Conservation (phyloP, 2,113 vertebrate genomes). For the Istiophorus platypterus region DNA sequence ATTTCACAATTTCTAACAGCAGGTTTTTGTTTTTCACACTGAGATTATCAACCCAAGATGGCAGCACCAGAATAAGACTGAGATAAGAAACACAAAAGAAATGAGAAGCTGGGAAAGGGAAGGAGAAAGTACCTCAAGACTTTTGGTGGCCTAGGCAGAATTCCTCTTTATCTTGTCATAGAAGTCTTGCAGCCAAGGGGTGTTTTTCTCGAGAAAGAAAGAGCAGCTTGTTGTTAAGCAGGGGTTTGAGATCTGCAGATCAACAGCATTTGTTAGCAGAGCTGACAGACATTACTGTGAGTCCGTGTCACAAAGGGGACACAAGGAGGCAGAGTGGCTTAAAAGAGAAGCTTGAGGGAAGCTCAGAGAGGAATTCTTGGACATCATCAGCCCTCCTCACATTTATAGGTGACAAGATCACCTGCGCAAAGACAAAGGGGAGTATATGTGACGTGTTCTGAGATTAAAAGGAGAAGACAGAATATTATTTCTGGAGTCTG, state of each 20-base stretch:
- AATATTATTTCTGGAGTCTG: not conserved
- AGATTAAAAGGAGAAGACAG: not conserved
- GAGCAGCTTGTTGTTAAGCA: not conserved
- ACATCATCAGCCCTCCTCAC: constrained; percentile 1
- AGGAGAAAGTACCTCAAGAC: not conserved
- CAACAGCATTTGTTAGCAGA: not conserved
- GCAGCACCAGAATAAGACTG: not conserved
- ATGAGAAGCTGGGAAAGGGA: not conserved
- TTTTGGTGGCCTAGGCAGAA: not conserved
- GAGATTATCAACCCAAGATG: not conserved
- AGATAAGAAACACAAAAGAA: not conserved
- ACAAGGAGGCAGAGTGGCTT: not conserved
- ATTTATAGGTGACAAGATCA: not conserved
- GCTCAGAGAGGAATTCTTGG: not conserved
- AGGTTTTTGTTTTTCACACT: too few species aligned
- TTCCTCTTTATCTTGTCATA: not conserved
- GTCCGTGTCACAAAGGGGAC: not conserved
- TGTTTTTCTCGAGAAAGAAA: not conserved
- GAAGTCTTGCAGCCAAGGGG: not conserved
- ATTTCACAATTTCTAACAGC: too few species aligned
- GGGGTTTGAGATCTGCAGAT: not conserved
- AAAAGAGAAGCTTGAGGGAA: not conserved
- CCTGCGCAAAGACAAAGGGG: not conserved
- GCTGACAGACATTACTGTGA: not conserved
- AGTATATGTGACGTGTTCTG: not conserved